A percentile compares a stretch with the other conserved stretches of the same genome.
Evolutionary conservation across 2,888 invertebrate species (phyloP).

Genomic region (Scaptomyza reducta): DNA sequence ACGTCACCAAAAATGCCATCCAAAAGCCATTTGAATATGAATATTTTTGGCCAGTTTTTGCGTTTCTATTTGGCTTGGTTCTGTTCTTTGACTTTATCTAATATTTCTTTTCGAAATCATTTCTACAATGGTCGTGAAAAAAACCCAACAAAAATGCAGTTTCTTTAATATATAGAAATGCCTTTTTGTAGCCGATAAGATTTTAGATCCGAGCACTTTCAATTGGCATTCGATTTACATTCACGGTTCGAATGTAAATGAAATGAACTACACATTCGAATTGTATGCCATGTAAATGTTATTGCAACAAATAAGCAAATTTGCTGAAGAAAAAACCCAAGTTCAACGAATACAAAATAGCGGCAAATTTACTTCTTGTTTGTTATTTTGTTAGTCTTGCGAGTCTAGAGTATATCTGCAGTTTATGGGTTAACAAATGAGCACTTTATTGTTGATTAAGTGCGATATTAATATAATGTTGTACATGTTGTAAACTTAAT

Average conservation of each 20-base stretch:
- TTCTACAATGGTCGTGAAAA: conserved; percentile 19
- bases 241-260: conserved; percentile 43
- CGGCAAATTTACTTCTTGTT: not conserved
- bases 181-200: conserved; percentile 30
- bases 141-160: conserved; percentile 29
- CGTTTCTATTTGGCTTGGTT: conserved; percentile 15
- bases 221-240: conserved; percentile 38
- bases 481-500: too few species aligned
- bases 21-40: conserved; percentile 24
- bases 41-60: conserved; percentile 37
- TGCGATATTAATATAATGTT: too few species aligned
- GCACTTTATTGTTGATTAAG: not conserved
- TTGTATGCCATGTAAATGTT: conserved; percentile 34
- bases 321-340: conserved; percentile 3
- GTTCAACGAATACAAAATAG: not conserved
- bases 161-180: conserved; percentile 33
- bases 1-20: conserved; percentile 74
- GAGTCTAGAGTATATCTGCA: not conserved
- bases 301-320: conserved; percentile 17
- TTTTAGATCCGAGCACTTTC: conserved; percentile 19
- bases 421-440: not conserved
- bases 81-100: conserved; percentile 4
- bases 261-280: conserved; percentile 47
- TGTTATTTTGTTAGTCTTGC: not conserved
- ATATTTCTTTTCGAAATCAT: conserved; percentile 11